Evolutionary conservation across 2,888 invertebrate species (phyloP).

Genomic region (Tetragnatha montana): DNA sequence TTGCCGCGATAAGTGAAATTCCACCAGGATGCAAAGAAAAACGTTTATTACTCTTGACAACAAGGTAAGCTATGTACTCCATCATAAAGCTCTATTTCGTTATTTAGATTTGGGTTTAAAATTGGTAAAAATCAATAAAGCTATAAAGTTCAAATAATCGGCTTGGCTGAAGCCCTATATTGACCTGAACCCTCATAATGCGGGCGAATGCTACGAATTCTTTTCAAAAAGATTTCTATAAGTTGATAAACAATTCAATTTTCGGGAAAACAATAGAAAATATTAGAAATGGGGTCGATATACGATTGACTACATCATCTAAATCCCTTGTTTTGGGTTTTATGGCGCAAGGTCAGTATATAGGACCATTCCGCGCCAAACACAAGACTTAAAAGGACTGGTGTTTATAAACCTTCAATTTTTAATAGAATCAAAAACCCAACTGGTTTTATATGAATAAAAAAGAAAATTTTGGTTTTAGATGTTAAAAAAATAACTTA

Average conservation of each 20-base stretch:
- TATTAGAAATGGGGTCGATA: not conserved
- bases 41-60: not conserved
- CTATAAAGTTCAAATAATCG: not conserved
- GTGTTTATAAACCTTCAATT: too few relatives aligned
- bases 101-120: not conserved
- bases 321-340: not conserved
- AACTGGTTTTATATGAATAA: too few relatives aligned
- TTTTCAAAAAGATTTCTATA: slow-evolving; percentile 37
- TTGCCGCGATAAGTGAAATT: not conserved
- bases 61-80: not conserved
- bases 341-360: too few relatives aligned
- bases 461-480: too few relatives aligned
- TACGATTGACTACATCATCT: not conserved
- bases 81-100: not conserved
- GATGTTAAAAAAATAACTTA: too few relatives aligned
- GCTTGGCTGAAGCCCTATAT: not conserved
- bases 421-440: too few relatives aligned
- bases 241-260: slow-evolving; percentile 10
- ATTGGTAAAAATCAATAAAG: not conserved
- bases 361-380: too few relatives aligned
- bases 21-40: not conserved
- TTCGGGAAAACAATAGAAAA: not conserved
- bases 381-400: too few relatives aligned
- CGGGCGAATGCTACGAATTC: not conserved
- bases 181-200: not conserved